A percentile compares a stretch with the other conserved stretches of the same genome.
Evolutionary conservation across 2,113 vertebrate genomes (phyloP).

Genomic region (Fregata magnificens): DNA sequence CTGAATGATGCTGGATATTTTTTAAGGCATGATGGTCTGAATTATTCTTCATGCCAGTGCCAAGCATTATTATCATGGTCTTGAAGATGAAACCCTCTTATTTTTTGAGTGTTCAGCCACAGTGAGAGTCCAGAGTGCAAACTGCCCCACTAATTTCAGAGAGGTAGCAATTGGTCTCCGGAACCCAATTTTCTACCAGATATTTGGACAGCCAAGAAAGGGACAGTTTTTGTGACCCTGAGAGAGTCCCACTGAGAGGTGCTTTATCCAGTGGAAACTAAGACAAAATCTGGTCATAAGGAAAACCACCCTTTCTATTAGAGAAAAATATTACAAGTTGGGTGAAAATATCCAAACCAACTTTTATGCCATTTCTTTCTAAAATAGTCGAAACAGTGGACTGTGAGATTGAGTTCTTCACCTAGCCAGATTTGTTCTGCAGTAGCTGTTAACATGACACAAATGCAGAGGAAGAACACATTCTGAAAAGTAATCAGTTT

Average conservation of each 20-base stretch:
- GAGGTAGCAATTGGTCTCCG: neutral
- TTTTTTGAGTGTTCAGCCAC: neutral
- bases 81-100: neutral
- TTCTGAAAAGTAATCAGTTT: slow-evolving; percentile 40
- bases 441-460: neutral
- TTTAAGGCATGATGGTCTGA: neutral
- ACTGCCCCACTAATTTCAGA: neutral
- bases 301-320: neutral
- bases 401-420: neutral
- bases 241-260: neutral
- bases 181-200: neutral
- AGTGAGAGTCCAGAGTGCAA: neutral
- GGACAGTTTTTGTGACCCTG: neutral
- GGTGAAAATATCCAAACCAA: neutral
- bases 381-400: neutral
- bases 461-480: neutral
- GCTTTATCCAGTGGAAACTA: neutral
- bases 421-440: neutral
- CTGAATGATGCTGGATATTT: neutral
- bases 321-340: neutral
- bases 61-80: neutral
- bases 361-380: neutral
- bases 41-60: neutral
- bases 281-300: neutral
- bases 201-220: neutral